Percentiles rank a stretch among this genome's conserved stretches.
Conservation (phyloP, 2,797 vertebrate species). For the Micrastur ruficollis region DNA sequence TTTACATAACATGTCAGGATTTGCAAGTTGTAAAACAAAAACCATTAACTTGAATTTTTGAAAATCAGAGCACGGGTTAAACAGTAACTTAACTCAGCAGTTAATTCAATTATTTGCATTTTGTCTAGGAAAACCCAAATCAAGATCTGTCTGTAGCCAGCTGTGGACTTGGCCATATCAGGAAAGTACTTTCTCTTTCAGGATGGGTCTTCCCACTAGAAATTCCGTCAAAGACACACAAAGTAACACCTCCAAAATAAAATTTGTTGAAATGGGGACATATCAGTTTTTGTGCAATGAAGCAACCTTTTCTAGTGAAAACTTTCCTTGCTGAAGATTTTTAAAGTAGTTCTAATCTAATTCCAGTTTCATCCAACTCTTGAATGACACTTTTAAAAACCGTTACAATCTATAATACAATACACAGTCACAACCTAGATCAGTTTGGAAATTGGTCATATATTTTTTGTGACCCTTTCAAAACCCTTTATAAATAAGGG, state of each 20-base stretch:
- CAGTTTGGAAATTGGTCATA: neutral
- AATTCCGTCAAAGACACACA: neutral
- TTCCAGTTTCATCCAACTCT: neutral
- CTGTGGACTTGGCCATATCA: neutral
- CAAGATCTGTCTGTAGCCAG: neutral
- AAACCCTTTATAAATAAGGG: neutral
- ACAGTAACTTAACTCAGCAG: neutral
- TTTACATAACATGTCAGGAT: neutral
- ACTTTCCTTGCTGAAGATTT: neutral
- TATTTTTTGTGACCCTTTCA: neutral
- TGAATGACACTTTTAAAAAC: neutral
- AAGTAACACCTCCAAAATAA: neutral
- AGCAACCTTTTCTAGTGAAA: neutral
- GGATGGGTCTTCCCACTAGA: neutral
- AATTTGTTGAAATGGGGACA: neutral
- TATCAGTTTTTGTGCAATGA: neutral
- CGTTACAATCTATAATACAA: neutral
- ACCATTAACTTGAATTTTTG: neutral
- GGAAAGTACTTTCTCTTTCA: neutral
- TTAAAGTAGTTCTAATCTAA: neutral
- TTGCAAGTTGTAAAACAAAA: neutral
- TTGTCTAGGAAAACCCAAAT: neutral
- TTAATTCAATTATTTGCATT: neutral
- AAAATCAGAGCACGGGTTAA: neutral
- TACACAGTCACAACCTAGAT: neutral